Base-by-base conservation (phyloP, 2,113 vertebrate species). In the Gracilinanus agilis region DNA sequence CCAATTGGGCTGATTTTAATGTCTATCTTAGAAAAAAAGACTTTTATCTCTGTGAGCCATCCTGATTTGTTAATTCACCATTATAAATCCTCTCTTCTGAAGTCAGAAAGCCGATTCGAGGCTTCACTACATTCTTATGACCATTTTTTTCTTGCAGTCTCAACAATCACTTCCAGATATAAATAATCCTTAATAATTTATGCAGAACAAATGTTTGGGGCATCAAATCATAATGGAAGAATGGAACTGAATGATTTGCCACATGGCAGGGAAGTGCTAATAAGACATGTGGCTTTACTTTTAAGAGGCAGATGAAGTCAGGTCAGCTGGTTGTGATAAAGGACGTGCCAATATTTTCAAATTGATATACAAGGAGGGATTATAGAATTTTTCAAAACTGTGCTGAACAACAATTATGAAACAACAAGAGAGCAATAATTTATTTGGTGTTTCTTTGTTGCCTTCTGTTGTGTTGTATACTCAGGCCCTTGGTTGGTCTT, bases 261-360 rank as follows among this genome's bases (percentile, higher is more conserved):
- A 96, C 55, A n/a, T 61, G 75, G 67, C 67, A 40, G 67, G n/a
- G 27, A 97, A 75, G 92, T 95, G 94, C 93, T 95, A 94, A 96
- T 95, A 97, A 98, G 97, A 91, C 95, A 97, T 96, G 89, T 98
- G 97, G 54, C 97, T 98, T 98, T 97, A 95, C 98, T 98, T 98
- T 98, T 97, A 97, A 98, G 96, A 94, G 98, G 94, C 98, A 98
- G 97, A 97, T 95, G 97, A 97, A 94, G 92, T 94, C 96, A 94
- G 94, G 92, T 98, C 98, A 98, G 98, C 97, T 98, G 98, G 93
- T 97, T 97, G 93, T 98, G 97, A 98, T 98, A 98, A 98, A 98
- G 91, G 61, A 96, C 91, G 93, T 90, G 96, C 97, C 96, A 94
- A 91, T 95, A 54, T 93, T 97, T 97, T 97, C 98, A 93, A 97